Evolutionary conservation across 2,113 vertebrate genomes (phyloP), one percentile per base, ranked within the genome.

Genomic region (Mesembrinibis cayennensis): DNA sequence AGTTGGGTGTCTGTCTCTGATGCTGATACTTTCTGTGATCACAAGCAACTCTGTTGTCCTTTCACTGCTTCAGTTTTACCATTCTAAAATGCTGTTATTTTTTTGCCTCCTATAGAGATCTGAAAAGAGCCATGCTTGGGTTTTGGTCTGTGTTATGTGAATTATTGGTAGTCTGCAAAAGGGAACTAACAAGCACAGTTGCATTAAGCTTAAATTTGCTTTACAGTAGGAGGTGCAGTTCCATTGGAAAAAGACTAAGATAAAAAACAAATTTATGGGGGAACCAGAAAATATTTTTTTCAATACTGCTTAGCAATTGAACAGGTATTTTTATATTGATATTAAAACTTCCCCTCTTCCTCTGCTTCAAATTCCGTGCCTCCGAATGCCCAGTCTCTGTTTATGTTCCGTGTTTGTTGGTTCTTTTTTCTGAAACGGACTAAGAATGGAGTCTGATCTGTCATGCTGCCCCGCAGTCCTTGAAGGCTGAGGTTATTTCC

Each of bases 391-490:
- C 7, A 10, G 2, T 72, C 27, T 65, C 11, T 81, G 10, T 76
- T 76, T 42, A 20, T 58, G 19, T 55, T 87, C 26, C 45, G 20
- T 7, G 15, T 81, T 78, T 36, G 12, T 62, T 89, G 9, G 10
- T 34, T 91, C 9, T 61, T 47, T 82, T 70, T 70, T 19, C 42
- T 85, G 25, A 62, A 67, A 23, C 52, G 26, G 11, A 30, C 20
- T 59, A 38, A 52, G 66, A 56, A 10, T 12, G 27, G 59, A 53
- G 50, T 56, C 44, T 89, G 42, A 27, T 70, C 13, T 78, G 42
- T 67, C 2, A 1, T 18, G 23, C 38, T 89, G 12, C 29, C 52
- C 45, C 0, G 0, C 36, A 23, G 26, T 55, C 16, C 7, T 44
- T 67, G 34, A 11, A 49, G 16, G 16, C 30, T 53, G 34, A 61